Percentiles rank a stretch among this genome's conserved stretches.
Evolutionary conservation across 2,797 vertebrate genomes (phyloP).

Genomic region (Xyrichtys novacula): DNA sequence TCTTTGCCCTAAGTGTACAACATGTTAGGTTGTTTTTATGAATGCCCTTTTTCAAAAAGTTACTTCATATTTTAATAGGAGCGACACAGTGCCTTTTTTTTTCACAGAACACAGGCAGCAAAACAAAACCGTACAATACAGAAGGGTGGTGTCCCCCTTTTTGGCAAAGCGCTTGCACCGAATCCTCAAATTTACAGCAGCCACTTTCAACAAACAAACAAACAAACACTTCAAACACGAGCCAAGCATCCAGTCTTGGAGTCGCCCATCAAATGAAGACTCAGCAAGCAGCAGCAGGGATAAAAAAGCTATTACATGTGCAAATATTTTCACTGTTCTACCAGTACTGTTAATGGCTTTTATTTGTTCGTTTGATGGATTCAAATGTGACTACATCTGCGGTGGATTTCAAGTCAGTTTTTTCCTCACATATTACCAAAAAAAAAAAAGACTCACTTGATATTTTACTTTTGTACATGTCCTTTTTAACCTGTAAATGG

Average conservation of each 20-base stretch:
- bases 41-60: not conserved
- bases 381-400: not conserved
- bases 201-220: constrained; percentile 24
- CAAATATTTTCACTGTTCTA: constrained; percentile 24
- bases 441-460: not conserved
- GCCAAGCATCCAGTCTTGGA: constrained; percentile 5
- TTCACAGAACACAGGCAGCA: constrained; percentile 19
- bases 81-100: constrained; percentile 3
- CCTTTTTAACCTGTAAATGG: not conserved
- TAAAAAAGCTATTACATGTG: constrained; percentile 7
- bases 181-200: constrained; percentile 36
- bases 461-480: not conserved
- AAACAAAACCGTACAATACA: constrained; percentile 18
- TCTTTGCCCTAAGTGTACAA: not conserved
- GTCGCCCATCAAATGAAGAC: constrained; percentile 19
- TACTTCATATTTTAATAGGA: constrained; percentile 1
- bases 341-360: not conserved
- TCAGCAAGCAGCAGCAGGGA: constrained; percentile 25
- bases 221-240: constrained; percentile 53
- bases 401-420: not conserved
- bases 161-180: constrained; percentile 7
- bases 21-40: not conserved
- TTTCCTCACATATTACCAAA: not conserved
- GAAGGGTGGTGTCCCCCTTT: constrained; percentile 14
- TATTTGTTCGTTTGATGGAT: not conserved